Conservation (phyloP, 2,888 invertebrate species). For the Dynastes grantii region DNA sequence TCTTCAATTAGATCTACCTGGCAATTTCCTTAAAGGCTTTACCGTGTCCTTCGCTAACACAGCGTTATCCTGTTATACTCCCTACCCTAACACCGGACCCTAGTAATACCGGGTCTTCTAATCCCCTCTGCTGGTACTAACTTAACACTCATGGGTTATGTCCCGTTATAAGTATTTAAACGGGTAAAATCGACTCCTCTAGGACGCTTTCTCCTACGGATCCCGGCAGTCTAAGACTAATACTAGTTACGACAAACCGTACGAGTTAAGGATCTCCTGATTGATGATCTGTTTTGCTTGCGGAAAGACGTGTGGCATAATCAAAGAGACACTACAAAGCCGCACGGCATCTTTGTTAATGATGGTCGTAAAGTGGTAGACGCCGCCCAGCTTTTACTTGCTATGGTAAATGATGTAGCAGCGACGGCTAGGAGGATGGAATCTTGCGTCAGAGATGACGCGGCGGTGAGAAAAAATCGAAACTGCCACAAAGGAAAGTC, state of each 20-base stretch:
- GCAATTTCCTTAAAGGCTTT: conserved; percentile 25
- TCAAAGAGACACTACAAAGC: conserved; percentile 42
- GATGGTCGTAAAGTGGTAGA: conserved; percentile 29
- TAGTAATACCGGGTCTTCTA: conserved; percentile 19
- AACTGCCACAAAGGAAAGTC: conserved; percentile 27
- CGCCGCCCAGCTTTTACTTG: conserved; percentile 7
- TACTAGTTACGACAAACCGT: conserved; percentile 1
- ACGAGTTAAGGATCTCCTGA: conserved; percentile 1
- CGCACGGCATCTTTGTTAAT: conserved; percentile 41
- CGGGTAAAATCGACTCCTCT: conserved; percentile 1
- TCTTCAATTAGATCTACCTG: conserved; percentile 44
- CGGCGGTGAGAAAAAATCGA: conserved; percentile 5
- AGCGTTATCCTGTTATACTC: not conserved
- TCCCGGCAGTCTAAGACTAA: conserved; percentile 17
- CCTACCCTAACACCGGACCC: conserved; percentile 8
- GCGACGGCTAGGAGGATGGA: not conserved
- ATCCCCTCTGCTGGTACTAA: conserved; percentile 14
- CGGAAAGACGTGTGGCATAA: conserved; percentile 31
- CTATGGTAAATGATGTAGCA: conserved; percentile 1
- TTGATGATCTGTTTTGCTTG: conserved; percentile 44
- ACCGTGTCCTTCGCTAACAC: conserved; percentile 14
- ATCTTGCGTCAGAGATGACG: not conserved
- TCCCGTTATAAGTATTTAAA: conserved; percentile 20
- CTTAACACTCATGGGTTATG: conserved; percentile 1
- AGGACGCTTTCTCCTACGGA: not conserved